Evolutionary conservation across 2,797 vertebrate genomes (phyloP), one percentile per base, ranked within the genome.

Genomic region (Hemitrygon akajei): DNA sequence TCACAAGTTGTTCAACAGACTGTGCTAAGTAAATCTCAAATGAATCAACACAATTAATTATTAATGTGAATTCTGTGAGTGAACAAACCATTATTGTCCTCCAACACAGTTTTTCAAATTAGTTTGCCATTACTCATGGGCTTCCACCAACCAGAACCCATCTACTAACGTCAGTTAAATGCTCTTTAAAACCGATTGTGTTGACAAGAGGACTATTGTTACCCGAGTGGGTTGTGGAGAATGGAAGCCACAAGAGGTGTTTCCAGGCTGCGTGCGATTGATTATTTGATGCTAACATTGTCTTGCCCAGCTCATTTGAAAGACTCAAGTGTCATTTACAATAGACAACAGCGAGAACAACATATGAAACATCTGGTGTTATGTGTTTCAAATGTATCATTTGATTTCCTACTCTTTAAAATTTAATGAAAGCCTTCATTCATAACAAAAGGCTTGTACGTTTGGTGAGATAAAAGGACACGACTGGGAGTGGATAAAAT

Each of bases 321-420:
- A 89, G 30, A 63, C 20, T 89, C 60, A 66, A 69, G n/a, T 89
- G n/a, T 37, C n/a, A 89, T 69, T 89, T 37, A 10, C n/a, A 66
- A 22, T 25, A 22, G 1, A 18, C 1, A 66, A 34, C 12, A 89
- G 86, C 60, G 1, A 37, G n/a, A 20, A 7, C n/a, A 69, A 11
- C 34, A 69, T n/a, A 34, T 89, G 22, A 66, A 34, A 63, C 18
- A 11, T 66, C n/a, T 34, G 0, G 11, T 14, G n/a, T 6, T 37
- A 5, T 37, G n/a, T 79, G 77, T 37, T 77, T 79, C 30, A 37
- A 79, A 79, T 11, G 63, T 10, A 69, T 4, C 63, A 10, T 69
- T 89, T 89, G 86, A 37, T 89, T 60, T 69, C 60, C 7, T 37
- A 69, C 60, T 89, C n/a, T 69, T 89, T 69, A 89, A 89, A 89